Conservation (phyloP, 2,113 vertebrate species). For the Istiophorus platypterus region DNA sequence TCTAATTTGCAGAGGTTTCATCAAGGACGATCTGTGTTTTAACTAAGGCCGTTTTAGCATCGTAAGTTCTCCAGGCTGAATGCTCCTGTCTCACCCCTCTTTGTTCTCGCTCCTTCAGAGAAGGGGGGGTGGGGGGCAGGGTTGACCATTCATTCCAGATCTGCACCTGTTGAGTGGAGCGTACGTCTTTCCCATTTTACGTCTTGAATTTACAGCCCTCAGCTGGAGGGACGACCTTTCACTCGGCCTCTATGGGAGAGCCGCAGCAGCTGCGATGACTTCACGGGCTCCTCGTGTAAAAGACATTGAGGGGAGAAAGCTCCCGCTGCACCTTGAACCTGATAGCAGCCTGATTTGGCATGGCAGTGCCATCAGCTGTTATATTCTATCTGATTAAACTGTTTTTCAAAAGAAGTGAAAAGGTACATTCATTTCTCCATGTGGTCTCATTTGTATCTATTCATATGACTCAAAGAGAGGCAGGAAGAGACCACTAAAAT, state of each 20-base stretch:
- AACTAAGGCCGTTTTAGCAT: constrained; percentile 34
- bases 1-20: constrained; percentile 38
- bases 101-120: constrained; percentile 51
- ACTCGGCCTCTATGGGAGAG: constrained; percentile 61
- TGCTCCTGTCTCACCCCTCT: constrained; percentile 43
- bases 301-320: constrained; percentile 11
- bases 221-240: constrained; percentile 80
- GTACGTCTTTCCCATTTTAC: constrained; percentile 75
- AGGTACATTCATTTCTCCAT: constrained; percentile 52
- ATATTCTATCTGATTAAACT: constrained; percentile 55
- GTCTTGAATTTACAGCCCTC: constrained; percentile 81
- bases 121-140: not conserved
- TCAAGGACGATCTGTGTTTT: constrained; percentile 49
- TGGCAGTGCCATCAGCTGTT: constrained; percentile 70
- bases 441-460: constrained; percentile 53
- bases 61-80: constrained; percentile 52
- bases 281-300: constrained; percentile 67
- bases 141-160: constrained; percentile 68
- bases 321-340: constrained; percentile 65
- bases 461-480: constrained; percentile 53
- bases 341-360: constrained; percentile 65
- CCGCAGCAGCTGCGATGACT: constrained; percentile 76
- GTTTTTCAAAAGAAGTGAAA: constrained; percentile 53
- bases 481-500: constrained; percentile 65
- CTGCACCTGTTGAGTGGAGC: constrained; percentile 81